Conservation (phyloP, 2,888 invertebrate species). For the Oasisia sp. region DNA sequence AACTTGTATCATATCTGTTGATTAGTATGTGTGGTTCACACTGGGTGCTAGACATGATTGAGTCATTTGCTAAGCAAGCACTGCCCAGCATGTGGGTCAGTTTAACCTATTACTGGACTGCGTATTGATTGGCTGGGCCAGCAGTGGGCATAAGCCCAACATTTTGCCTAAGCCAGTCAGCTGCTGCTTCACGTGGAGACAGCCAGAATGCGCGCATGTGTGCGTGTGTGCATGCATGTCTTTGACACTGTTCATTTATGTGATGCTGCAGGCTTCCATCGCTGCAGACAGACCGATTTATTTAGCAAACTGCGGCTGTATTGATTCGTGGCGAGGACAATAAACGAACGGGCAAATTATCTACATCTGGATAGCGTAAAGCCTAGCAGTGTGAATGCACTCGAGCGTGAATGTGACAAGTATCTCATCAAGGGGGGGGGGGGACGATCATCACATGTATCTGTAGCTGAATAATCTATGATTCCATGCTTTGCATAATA, state of each 20-base stretch:
- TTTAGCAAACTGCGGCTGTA: no score
- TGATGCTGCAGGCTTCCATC: neutral
- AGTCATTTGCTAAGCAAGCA: neutral
- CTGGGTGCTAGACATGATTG: neutral
- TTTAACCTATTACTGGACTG: neutral
- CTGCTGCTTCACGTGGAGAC: neutral
- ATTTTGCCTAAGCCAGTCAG: neutral
- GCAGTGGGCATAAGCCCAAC: neutral
- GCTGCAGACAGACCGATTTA: no score
- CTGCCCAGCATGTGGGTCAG: neutral
- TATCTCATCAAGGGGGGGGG: no score
- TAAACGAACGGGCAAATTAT: no score
- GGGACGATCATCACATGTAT: no score
- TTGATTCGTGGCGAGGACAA: no score
- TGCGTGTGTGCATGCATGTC: neutral
- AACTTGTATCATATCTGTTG: neutral
- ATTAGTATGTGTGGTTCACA: neutral
- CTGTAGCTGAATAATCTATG: no score
- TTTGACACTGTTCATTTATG: neutral
- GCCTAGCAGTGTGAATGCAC: no score
- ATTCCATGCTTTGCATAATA: no score
- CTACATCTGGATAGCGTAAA: no score
- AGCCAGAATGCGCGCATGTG: conserved; percentile 8
- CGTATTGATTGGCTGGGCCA: neutral
- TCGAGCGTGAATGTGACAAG: no score